Base-by-base conservation (phyloP, 2,113 vertebrate species). In the Pica pica region DNA sequence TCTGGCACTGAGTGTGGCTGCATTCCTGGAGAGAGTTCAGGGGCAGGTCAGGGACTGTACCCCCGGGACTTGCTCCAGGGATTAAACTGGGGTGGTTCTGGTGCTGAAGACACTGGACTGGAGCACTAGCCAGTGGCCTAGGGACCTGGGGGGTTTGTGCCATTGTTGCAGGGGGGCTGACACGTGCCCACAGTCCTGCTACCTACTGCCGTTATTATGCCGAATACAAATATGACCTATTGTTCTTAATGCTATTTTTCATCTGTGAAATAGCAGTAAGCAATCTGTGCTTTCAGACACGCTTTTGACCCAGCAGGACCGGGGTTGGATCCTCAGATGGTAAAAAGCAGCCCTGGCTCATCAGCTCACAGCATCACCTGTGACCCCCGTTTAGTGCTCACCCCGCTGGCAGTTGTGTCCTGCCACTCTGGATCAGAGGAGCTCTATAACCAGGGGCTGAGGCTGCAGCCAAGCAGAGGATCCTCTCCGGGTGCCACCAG, bases 201-300 rank as follows among this genome's bases (percentile, higher is more conserved):
- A 77, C 77, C 77, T 50, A 2, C 39, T 21, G 85, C 46, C 20
- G 1, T 76, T 82, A 17, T 64, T 89, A 23, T n/a, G 13, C 53
- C 0, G 0, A 60, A 30, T 94, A 81, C 1, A 0, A 90, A 89
- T 89, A 64, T 79, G 76, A 56, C 52, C 80, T 86, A 56, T 89
- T 96, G 88, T 92, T 87, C 49, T 60, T 90, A 64, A 71, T 8
- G 65, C 64, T 70, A 5, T 83, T 92, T 95, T 80, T 74, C 83
- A 28, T 81, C 2, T 5, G 69, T 74, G 86, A 47, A 86, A 94
- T 44, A 88, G 76, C 85, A 75, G 64, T 56, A 71, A 83, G 77
- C 79, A 56, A 42, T 57, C 85, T 81, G 80, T 60, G 57, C 88
- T 95, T 93, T 93, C 71, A 70, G 75, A 89, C 3, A 1, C 60